Evolutionary conservation across 2,113 vertebrate species (phyloP).

Genomic region (Notarius lentiginosus): DNA sequence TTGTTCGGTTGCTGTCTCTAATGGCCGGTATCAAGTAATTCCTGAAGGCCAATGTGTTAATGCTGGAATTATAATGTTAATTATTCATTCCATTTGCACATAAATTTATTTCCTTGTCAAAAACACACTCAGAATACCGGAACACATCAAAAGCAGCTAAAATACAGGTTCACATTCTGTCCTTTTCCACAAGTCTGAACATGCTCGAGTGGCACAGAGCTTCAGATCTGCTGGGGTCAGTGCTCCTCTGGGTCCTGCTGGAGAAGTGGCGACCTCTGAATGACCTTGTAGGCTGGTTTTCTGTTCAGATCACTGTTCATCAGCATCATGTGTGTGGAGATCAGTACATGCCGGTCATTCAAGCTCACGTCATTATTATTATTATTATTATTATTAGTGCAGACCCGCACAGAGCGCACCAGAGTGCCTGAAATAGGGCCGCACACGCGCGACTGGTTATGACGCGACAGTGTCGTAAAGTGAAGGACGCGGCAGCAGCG

Average conservation of each 20-base stretch:
- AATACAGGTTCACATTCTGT: neutral
- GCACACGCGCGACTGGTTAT: neutral
- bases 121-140: neutral
- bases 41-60: neutral
- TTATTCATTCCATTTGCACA: too few species aligned
- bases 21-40: neutral
- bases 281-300: constrained; percentile 34
- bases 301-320: neutral
- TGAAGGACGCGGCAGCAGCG: neutral
- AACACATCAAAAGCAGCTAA: neutral
- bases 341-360: constrained; percentile 38
- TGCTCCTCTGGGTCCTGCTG: neutral
- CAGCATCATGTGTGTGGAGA: constrained; percentile 47
- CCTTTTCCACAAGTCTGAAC: neutral
- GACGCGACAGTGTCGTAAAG: neutral
- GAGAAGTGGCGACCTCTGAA: constrained; percentile 21
- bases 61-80: neutral
- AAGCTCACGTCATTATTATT: neutral
- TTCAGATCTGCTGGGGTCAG: neutral
- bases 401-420: neutral
- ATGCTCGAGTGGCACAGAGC: neutral
- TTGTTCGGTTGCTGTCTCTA: too few species aligned
- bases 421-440: neutral
- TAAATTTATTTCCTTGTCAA: neutral
- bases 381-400: neutral